Evolutionary conservation across 2,113 vertebrate species (phyloP).

Genomic region (Stercorarius parasiticus): DNA sequence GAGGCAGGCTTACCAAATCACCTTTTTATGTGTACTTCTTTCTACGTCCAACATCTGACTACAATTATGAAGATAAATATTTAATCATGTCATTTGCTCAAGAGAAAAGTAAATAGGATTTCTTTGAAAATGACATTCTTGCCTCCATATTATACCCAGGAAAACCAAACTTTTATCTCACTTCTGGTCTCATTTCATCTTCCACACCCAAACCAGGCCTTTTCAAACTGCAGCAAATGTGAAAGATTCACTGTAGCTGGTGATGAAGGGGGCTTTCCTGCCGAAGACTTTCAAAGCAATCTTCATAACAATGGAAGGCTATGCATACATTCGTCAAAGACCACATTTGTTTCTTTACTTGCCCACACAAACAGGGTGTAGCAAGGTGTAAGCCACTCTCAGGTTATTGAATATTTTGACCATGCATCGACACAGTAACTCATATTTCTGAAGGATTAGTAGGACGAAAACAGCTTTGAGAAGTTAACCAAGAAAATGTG

Average conservation of each 20-base stretch:
- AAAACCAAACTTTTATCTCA: constrained; percentile 10
- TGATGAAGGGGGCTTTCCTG: background rate
- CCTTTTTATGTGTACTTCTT: constrained; percentile 48
- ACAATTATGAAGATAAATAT: constrained; percentile 66
- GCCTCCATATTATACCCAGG: background rate
- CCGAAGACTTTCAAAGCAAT: background rate
- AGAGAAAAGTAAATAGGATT: constrained; percentile 49
- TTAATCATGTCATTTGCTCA: constrained; percentile 49
- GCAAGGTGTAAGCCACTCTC: accelerated
- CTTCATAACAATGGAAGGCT: background rate
- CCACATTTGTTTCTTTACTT: background rate
- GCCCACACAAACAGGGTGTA: background rate
- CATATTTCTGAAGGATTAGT: background rate
- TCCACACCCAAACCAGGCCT: background rate
- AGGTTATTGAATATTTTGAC: background rate
- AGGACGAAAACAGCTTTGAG: background rate
- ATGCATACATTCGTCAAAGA: background rate
- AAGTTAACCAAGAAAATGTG: background rate
- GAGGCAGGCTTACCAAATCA: constrained; percentile 44
- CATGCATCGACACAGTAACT: background rate
- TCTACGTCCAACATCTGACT: constrained; percentile 60
- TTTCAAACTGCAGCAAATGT: background rate
- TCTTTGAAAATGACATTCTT: background rate
- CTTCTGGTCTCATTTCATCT: background rate
- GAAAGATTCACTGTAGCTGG: background rate